These are phyloP conservation scores for Gallinago nigripennis DNA, from an alignment of 2,797 vertebrate species.

Conservation along the genomic window DNA sequence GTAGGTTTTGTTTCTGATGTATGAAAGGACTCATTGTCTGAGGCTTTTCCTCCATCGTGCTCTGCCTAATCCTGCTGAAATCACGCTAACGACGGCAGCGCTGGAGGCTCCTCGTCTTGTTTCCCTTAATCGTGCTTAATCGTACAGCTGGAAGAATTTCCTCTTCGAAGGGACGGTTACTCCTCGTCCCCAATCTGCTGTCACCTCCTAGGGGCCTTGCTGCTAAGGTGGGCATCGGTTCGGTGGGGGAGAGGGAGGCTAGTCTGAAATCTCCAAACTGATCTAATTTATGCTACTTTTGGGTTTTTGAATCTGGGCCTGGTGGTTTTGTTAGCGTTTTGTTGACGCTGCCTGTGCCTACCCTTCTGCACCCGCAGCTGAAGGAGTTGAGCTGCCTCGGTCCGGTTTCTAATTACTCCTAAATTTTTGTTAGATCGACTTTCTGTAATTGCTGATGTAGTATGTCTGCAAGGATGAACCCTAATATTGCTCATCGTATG, in stretches of 20 bases:
- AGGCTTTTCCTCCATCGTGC: constrained; percentile 38
- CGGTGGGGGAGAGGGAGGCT: neutral
- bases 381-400: neutral
- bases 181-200: neutral
- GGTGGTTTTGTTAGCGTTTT: neutral
- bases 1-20: constrained; percentile 42
- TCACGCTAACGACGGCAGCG: neutral
- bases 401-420: neutral
- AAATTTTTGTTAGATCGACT: neutral
- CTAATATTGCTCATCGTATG: neutral
- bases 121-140: neutral
- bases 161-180: neutral
- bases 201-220: neutral
- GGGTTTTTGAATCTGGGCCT: neutral
- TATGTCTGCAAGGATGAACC: neutral
- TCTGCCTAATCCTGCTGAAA: constrained; percentile 57
- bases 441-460: neutral
- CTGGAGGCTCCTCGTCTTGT: constrained; percentile 12
- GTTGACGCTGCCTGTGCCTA: neutral
- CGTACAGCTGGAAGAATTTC: neutral
- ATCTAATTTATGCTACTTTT: neutral
- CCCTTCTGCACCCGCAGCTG: neutral
- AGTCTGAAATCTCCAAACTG: neutral
- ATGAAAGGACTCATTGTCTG: constrained; percentile 62
- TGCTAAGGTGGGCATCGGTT: neutral